Percentiles rank a stretch among this genome's conserved stretches.
Evolutionary conservation across 1,140 invertebrate genomes (phyloP).

Genomic region (Holotrichia oblita): DNA sequence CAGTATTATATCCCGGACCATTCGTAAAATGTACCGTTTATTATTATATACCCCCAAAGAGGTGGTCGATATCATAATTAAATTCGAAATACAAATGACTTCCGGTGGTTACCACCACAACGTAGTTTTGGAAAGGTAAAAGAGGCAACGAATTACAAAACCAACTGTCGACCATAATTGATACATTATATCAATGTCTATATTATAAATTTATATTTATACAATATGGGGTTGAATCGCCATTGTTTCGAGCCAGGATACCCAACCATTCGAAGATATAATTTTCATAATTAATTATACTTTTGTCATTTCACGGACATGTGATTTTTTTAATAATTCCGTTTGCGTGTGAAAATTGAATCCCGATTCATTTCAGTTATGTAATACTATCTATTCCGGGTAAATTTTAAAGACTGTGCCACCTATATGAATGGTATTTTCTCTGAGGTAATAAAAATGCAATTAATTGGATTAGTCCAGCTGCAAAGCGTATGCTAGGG

Average conservation of each 20-base stretch:
- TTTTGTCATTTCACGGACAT: neutral
- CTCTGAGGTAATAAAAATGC: neutral
- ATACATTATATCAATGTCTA: slow-evolving; percentile 46
- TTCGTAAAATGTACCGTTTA: no score
- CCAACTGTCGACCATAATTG: slow-evolving; percentile 42
- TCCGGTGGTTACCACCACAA: slow-evolving; percentile 28
- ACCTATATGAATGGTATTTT: neutral
- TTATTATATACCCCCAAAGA: neutral
- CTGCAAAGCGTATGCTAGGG: slow-evolving; percentile 2
- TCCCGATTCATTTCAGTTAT: neutral
- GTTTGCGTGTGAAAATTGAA: neutral
- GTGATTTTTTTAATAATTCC: slow-evolving; percentile 17
- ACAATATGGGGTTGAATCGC: slow-evolving; percentile 13
- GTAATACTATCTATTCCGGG: no score
- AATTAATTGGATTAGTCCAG: slow-evolving; percentile 31
- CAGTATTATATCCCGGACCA: no score
- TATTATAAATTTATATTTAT: neutral
- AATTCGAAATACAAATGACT: slow-evolving; percentile 43
- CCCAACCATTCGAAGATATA: neutral
- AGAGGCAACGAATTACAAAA: neutral
- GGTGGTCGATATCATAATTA: slow-evolving; percentile 46
- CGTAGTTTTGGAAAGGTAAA: slow-evolving; percentile 20
- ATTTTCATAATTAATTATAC: neutral
- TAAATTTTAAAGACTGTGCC: slow-evolving; percentile 11
- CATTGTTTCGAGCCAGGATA: neutral